Conservation (phyloP, 2,113 vertebrate species). For the Arvicanthis niloticus region DNA sequence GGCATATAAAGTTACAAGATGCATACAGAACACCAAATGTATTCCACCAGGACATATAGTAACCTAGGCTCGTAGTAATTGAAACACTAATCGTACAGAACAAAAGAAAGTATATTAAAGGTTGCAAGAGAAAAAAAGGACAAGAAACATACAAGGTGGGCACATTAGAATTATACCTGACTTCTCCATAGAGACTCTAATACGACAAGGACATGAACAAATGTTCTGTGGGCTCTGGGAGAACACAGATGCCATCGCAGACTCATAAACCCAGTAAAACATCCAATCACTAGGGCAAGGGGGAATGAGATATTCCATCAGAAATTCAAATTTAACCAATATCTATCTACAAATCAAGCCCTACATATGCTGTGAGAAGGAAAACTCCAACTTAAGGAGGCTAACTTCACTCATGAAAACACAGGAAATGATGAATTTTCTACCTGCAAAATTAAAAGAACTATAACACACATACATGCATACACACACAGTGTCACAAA, state of each 20-base stretch:
- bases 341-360: too few species aligned
- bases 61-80: not conserved
- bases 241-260: not conserved
- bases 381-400: too few species aligned
- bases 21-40: not conserved
- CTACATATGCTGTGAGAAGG: too few species aligned
- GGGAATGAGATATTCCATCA: not conserved
- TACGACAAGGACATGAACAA: not conserved
- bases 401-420: too few species aligned
- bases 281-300: not conserved
- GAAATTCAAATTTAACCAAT: not conserved
- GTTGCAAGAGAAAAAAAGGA: not conserved
- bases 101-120: not conserved
- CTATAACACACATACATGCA: too few species aligned
- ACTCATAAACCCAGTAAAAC: not conserved
- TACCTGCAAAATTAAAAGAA: too few species aligned
- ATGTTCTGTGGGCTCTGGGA: not conserved
- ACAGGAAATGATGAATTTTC: too few species aligned
- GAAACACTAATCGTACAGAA: not conserved
- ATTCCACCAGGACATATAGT: too few species aligned
- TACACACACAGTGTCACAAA: too few species aligned
- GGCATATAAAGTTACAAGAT: not conserved
- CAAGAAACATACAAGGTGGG: not conserved
- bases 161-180: not conserved
- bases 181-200: not conserved